phyloP scores from a whole-genome alignment of 1,140 invertebrate genomes.

The Trachymyrmex septentrionalis region DNA sequence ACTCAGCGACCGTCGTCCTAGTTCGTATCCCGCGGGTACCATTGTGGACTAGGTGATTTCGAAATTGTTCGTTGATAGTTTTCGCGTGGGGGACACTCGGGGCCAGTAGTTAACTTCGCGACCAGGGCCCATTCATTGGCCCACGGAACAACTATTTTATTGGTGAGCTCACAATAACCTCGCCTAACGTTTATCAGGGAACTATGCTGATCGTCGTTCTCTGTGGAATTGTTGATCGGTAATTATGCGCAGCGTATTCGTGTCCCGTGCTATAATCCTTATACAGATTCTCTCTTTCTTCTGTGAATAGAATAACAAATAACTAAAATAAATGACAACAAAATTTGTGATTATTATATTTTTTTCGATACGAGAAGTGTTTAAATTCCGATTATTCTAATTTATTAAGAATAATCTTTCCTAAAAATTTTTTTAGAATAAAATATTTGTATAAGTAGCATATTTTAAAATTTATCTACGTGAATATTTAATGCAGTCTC shows the following conservation, averaged over 20 bases:
- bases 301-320: neutral
- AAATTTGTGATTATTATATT: neutral
- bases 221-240: slow-evolving; percentile 55
- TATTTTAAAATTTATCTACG: slow-evolving; percentile 12
- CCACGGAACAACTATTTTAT: slow-evolving; percentile 77
- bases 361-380: neutral
- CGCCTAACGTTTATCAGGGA: slow-evolving; percentile 75
- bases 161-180: slow-evolving; percentile 75
- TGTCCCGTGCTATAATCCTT: neutral
- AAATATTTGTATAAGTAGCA: neutral
- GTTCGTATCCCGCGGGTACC: slow-evolving; percentile 68
- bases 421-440: neutral
- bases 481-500: neutral
- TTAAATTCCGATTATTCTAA: neutral
- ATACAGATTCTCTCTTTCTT: neutral
- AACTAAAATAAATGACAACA: too few species aligned
- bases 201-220: slow-evolving; percentile 62
- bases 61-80: slow-evolving; percentile 81
- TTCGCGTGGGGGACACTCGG: slow-evolving; percentile 69
- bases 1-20: slow-evolving; percentile 39
- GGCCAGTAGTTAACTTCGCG: slow-evolving; percentile 76
- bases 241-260: slow-evolving; percentile 28
- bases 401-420: neutral
- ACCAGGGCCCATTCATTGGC: slow-evolving; percentile 73
- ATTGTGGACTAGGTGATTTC: slow-evolving; percentile 62